Base-by-base conservation (phyloP, 2,797 vertebrate species). In the Selene dorsalis region DNA sequence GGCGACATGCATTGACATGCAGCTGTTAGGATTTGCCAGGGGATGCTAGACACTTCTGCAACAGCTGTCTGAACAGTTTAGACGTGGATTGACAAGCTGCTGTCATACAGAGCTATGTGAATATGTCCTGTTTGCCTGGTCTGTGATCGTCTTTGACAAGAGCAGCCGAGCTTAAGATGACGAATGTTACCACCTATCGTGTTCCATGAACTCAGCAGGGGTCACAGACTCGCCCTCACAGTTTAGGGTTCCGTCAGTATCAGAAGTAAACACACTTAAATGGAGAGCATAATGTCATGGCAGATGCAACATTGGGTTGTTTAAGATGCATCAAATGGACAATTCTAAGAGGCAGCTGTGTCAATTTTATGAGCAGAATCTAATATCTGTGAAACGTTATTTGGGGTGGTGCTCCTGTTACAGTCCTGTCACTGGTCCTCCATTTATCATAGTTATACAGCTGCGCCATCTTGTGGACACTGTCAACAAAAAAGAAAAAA, bases 381-480 rank as follows among this genome's bases (percentile, higher is more conserved):
- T 35, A 9, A 38, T 20, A 1, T 11, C 0, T 26, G 47, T 70
- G 39, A 12, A 32, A 32, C 4, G 53, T 32, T 30, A 66, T 13
- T 0, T 0, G 30, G 6, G 10, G 8, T 20, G 47, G 6, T 28
- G 24, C 32, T 69, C 2, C 0, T 35, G 35, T 67, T 68, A 6
- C 48, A 50, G 32, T 41, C 30, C 13, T 55, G 18, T 53, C 41
- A 50, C n/a, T 4, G 28, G 70, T 0, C 26, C 4, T 59, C 6
- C 17, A 8, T 53, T 47, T 45, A 60, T 30, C 45, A 73, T 22
- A 69, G 22, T 47, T 13, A 70, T 69, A 26, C 72, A 73, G 41
- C 77, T 56, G 18, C 52, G 82, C 82, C 93, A 90, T 85, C 93
- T 91, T 83, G 93, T 90, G 93, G 91, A 62, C n/a, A 28, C 16